These are phyloP conservation scores for Hemistola chrysoprasaria DNA, from an alignment of 2,888 invertebrate genomes.

Conservation along the genomic window DNA sequence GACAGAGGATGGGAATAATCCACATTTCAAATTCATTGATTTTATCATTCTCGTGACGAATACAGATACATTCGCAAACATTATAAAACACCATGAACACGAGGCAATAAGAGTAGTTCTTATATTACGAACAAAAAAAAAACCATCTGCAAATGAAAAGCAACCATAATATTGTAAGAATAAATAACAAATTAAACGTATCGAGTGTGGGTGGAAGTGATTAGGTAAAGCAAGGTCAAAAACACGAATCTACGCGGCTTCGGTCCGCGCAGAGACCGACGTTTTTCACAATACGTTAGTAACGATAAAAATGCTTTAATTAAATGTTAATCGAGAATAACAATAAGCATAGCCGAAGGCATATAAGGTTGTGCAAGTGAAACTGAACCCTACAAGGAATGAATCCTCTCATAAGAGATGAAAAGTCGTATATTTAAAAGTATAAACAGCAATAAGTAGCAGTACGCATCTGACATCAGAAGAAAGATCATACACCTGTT, in stretches of 20 bases:
- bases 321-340: conserved; percentile 7
- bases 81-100: conserved; percentile 24
- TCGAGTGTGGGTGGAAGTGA: conserved; percentile 31
- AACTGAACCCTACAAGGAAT: too few species aligned
- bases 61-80: conserved; percentile 23
- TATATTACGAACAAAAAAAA: conserved; percentile 23
- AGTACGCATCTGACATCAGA: background rate
- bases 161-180: conserved; percentile 15
- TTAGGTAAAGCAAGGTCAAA: conserved; percentile 52
- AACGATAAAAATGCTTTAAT: conserved; percentile 7
- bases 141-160: conserved; percentile 17
- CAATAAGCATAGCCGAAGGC: background rate
- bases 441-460: too few species aligned
- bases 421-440: too few species aligned
- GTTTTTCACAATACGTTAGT: conserved; percentile 2
- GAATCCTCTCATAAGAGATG: too few species aligned
- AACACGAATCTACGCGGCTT: conserved; percentile 44
- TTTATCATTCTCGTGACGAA: conserved; percentile 25
- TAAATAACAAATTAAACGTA: conserved; percentile 19
- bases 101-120: conserved; percentile 10
- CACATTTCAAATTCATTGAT: too few species aligned
- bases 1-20: too few species aligned
- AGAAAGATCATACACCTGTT: background rate
- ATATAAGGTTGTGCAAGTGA: too few species aligned
- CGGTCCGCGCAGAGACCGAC: conserved; percentile 8